Base-by-base conservation (phyloP, 23 tunicate species). In the Ascidia mentula region DNA sequence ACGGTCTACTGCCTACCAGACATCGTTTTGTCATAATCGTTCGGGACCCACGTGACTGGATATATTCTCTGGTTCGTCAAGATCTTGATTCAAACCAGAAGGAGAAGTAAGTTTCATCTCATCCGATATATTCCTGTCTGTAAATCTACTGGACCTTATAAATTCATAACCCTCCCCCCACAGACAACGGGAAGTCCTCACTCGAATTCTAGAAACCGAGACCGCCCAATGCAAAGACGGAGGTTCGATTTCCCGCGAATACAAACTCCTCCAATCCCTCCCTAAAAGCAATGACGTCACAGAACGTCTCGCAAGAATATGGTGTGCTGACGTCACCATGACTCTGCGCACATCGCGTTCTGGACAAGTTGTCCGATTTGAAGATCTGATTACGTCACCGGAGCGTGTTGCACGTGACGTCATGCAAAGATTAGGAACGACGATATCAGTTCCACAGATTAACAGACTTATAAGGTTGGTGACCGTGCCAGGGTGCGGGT, bases 1-100 rank as follows among this genome's bases (percentile, higher is more conserved):
- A 77, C 39, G 73, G 72, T 8, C 39, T 60, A 22, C n/a, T 89
- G 32, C 88, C 88, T 17, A 38, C 40, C 13, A 46, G 73, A 5
- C 79, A 83, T 60, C 81, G 79, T 35, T 31, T 87, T 15, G 38
- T 83, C 45, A 9, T 83, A 34, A 76, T 89, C 28, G 88, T 89
- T 13, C 77, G 94, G 0, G 94, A 89, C 34, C 94, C 94, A 38
- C 72, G 94, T 36, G 81, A 81, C 31, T 89, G 94, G 94, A 89
- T 89, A 17, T 89, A 77, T 60, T 22, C 88, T 18, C 80, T 89
- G 36, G 75, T 42, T 18, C 53, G 81, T n/a, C 40, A 77, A 12
- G 78, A 83, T 45, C n/a, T 82, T 31, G 40, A 36, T 6, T 12
- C 8, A n/a, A 1, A 3, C 35, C 45, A 60, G 35, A 33, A 4